Evolutionary conservation across 2,113 vertebrate species (phyloP).

Genomic region (Sceloporus tristichus): DNA sequence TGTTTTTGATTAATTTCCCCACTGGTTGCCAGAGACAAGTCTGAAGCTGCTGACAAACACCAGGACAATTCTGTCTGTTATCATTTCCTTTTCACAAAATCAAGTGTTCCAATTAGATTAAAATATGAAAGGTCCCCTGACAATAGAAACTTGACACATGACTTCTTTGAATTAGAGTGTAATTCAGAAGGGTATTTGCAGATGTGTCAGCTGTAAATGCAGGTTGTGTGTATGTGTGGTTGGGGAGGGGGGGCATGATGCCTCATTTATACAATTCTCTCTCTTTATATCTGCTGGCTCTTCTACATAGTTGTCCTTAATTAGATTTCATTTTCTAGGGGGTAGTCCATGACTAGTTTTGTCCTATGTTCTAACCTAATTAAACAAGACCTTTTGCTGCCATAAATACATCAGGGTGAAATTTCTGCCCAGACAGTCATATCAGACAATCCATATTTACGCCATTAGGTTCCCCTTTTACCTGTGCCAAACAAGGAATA

Average conservation of each 20-base stretch:
- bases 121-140: background rate
- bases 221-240: background rate
- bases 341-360: background rate
- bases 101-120: background rate
- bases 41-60: background rate
- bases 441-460: constrained; percentile 1
- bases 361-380: background rate
- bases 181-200: constrained; percentile 15
- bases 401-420: background rate
- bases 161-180: background rate
- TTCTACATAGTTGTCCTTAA: background rate
- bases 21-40: background rate
- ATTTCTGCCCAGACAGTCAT: background rate
- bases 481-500: background rate
- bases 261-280: background rate
- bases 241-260: background rate
- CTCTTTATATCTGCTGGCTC: background rate
- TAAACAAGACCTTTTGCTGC: background rate
- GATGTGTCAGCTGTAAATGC: background rate
- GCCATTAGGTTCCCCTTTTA: background rate
- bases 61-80: background rate
- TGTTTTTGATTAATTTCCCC: constrained; percentile 16
- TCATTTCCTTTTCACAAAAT: constrained; percentile 18
- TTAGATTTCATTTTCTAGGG: constrained; percentile 27
- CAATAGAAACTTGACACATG: background rate